phyloP scores from a whole-genome alignment of 2,797 vertebrate genomes.

The Cottoperca gobio region DNA sequence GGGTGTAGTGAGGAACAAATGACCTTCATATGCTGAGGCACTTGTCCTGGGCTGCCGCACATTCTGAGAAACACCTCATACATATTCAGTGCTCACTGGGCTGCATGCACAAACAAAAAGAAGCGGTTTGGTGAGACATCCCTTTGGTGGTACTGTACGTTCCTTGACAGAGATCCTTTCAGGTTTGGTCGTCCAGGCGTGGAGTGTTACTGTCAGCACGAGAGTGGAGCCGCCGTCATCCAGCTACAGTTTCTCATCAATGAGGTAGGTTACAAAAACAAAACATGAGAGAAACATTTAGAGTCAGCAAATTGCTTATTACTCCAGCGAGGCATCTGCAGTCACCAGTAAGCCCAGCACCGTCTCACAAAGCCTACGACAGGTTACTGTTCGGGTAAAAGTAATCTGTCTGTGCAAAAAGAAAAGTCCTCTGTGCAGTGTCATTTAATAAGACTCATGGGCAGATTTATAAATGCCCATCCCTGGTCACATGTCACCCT shows the following conservation, averaged over 20 bases:
- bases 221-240: conserved; percentile 95
- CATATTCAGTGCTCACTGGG: not conserved
- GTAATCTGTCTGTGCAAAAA: not conserved
- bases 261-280: conserved; percentile 89
- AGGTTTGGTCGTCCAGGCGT: conserved; percentile 98
- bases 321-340: not conserved
- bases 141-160: conserved; percentile 64
- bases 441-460: conserved; percentile 22
- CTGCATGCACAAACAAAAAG: not conserved
- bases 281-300: not conserved
- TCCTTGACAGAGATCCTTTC: conserved; percentile 88
- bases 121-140: not conserved
- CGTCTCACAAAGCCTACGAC: not conserved
- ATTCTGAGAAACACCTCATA: not conserved
- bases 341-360: not conserved
- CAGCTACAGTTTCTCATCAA: conserved; percentile 99
- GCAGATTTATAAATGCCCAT: conserved; percentile 41
- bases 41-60: not conserved
- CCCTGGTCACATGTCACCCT: conserved; percentile 34
- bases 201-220: conserved; percentile 98
- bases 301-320: conserved; percentile 1
- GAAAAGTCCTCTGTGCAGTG: conserved; percentile 13
- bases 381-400: not conserved
- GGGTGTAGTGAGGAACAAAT: conserved; percentile 10
- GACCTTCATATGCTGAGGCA: conserved; percentile 27